These are phyloP conservation scores for Hemicentrotus pulcherrimus DNA, from an alignment of 35 echinoderm and acorn worm genomes.

Conservation along the genomic window DNA sequence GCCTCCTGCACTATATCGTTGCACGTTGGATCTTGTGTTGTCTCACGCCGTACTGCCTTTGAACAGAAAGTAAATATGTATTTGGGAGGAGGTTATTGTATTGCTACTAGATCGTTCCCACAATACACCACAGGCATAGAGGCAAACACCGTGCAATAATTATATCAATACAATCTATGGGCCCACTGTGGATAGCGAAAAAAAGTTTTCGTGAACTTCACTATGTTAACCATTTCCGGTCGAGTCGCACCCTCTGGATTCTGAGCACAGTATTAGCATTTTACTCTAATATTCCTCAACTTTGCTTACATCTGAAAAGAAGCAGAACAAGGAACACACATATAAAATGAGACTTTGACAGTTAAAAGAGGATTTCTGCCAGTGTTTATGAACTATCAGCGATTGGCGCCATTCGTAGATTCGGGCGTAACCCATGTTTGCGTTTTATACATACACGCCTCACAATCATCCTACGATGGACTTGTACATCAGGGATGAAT, in stretches of 20 bases:
- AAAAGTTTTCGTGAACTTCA: neutral
- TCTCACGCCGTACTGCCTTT: neutral
- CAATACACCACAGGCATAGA: slow-evolving; percentile 9
- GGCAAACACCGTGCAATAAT: neutral
- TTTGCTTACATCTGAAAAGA: neutral
- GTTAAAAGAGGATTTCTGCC: neutral
- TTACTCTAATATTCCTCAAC: neutral
- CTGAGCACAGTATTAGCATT: neutral
- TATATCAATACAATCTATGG: neutral
- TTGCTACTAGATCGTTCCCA: slow-evolving; percentile 8
- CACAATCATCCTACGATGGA: neutral
- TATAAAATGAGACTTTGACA: neutral
- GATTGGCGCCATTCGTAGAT: neutral
- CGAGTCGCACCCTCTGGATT: neutral
- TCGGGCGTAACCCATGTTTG: neutral
- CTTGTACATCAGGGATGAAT: neutral
- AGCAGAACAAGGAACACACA: neutral
- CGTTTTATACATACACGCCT: neutral
- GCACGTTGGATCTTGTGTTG: neutral
- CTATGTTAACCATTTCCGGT: neutral
- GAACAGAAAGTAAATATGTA: neutral
- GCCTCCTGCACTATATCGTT: neutral
- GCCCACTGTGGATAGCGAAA: neutral
- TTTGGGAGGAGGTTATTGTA: neutral
- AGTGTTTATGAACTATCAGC: neutral